These are phyloP conservation scores for Hippocampus abdominalis DNA, from an alignment of 2,113 vertebrate species.

Conservation along the genomic window DNA sequence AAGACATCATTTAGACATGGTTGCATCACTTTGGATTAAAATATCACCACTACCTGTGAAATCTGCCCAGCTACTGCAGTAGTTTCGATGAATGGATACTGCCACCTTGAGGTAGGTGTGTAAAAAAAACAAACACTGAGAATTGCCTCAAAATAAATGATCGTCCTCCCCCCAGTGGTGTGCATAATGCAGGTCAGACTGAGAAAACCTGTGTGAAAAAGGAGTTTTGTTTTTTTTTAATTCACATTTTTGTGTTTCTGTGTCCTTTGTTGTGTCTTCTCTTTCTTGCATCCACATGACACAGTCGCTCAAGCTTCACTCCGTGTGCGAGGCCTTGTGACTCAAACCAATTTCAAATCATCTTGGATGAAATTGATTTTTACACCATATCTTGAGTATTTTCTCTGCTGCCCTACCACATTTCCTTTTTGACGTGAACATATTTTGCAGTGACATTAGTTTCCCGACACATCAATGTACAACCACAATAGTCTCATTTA, in stretches of 20 bases:
- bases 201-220: background rate
- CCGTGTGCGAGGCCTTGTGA: background rate
- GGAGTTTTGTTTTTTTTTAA: background rate
- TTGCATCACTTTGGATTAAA: constrained; percentile 9
- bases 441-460: background rate
- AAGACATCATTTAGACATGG: background rate
- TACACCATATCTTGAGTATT: background rate
- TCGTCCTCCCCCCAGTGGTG: background rate
- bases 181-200: background rate
- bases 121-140: no score
- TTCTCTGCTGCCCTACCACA: background rate
- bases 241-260: background rate
- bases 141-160: background rate
- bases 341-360: constrained; percentile 1
- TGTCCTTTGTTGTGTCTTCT: background rate
- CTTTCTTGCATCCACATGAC: background rate
- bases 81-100: background rate
- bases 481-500: no score
- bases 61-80: background rate
- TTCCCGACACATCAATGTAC: no score
- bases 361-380: background rate
- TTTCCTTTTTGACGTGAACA: background rate
- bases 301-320: background rate
- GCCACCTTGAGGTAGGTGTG: background rate
- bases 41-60: background rate